Conservation (phyloP, 2,113 vertebrate species). For the Lycaon pictus region DNA sequence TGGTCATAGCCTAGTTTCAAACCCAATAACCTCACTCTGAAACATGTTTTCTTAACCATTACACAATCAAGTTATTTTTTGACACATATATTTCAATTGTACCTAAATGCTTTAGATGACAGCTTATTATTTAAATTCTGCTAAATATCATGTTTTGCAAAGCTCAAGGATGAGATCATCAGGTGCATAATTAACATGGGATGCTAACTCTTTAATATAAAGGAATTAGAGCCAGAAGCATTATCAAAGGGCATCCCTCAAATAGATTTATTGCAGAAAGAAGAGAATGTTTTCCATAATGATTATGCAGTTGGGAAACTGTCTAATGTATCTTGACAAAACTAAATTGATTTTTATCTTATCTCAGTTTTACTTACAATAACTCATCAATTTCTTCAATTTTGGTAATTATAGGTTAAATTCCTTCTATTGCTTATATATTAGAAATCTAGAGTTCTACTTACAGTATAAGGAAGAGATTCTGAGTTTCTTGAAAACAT, state of each 20-base stretch:
- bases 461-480: neutral
- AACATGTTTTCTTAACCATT: neutral
- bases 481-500: neutral
- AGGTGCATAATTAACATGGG: neutral
- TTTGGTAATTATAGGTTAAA: neutral
- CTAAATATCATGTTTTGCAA: conserved; percentile 13
- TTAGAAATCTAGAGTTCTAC: neutral
- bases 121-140: conserved; percentile 24
- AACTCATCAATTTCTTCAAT: neutral
- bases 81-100: neutral
- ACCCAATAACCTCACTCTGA: neutral
- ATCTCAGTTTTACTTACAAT: neutral
- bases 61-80: neutral
- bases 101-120: neutral
- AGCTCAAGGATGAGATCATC: neutral
- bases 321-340: neutral
- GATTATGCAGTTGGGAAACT: neutral
- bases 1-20: neutral
- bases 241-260: neutral
- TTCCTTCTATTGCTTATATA: neutral
- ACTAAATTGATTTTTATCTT: conserved; percentile 1
- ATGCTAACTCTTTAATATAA: neutral
- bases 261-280: neutral
- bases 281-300: neutral
- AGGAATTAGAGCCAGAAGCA: neutral